Evolutionary conservation across 2,888 invertebrate genomes (phyloP), one percentile per base, ranked within the genome.

Genomic region (Halictus quadricinctus): DNA sequence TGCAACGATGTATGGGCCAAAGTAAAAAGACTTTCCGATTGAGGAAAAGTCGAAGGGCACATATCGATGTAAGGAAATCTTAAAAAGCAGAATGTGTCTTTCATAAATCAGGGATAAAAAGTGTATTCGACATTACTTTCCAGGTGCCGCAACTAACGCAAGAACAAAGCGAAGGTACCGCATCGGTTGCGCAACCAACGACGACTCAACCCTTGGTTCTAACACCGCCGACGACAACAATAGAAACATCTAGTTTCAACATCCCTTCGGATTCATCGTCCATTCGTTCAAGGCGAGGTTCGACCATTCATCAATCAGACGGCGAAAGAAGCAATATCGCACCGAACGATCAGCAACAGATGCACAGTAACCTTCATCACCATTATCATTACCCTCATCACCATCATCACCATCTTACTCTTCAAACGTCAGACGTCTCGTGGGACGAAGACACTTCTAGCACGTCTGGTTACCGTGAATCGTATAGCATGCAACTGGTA

Each of bases 21-120:
- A 99, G 98, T 92, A 96, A 99, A 91, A 98, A 98, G 95, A 99
- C 99, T 0, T 99, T 99, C 95, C 96, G 98, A 86, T 96, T 98
- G 85, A 96, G 97, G 89, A 97, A 97, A 94, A 97, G 97, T 94
- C 96, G 97, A 91, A 96, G 96, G 92, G 96, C 95, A 81, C 96
- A 96, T 88, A 96, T 96, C 69, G 97, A 97, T 95, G 97, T 97
- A 94, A 81, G 69, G 4, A 29, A 15, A 69, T 69, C 12, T 10
- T 0, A 10, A 43, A 36, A 29, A 8, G 13, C 6, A 54, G 0
- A 54, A 54, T 21, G 7, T n/a, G 12, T n/a, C n/a, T n/a, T n/a
- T n/a, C 1, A n/a, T 4, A 58, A 58, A 58, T 4, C 58, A n/a
- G 5, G 4, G 12, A 10, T 5, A 1, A 12, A 58, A 58, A n/a